A percentile compares a stretch with the other conserved stretches of the same genome.
phyloP scores from a whole-genome alignment of 2,797 vertebrate species.

The Phalanger gymnotis region DNA sequence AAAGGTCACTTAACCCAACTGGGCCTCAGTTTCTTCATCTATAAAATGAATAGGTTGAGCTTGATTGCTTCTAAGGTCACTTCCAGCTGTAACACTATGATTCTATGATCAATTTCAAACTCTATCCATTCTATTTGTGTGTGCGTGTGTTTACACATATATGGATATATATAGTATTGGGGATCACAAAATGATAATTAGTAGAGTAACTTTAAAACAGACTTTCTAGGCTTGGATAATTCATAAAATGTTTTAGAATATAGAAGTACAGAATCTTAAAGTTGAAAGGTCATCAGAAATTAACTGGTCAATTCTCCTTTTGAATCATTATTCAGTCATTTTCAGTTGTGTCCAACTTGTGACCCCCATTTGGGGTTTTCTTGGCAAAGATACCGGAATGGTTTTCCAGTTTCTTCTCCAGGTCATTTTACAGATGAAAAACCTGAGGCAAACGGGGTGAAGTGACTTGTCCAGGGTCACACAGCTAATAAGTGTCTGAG shows the following conservation, averaged over 20 bases:
- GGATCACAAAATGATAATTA: not conserved
- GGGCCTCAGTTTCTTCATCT: not conserved
- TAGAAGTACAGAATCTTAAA: not conserved
- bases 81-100: not conserved
- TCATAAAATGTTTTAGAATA: not conserved
- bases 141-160: not conserved
- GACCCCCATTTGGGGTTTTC: too few species aligned
- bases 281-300: not conserved
- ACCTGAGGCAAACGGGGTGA: too few species aligned
- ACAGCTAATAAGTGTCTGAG: too few species aligned
- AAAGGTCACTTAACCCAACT: not conserved
- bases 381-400: too few species aligned
- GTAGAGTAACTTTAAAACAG: not conserved
- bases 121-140: not conserved
- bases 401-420: too few species aligned
- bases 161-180: not conserved
- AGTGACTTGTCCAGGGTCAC: too few species aligned
- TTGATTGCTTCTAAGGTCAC: not conserved
- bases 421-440: too few species aligned
- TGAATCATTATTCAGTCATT: not conserved
- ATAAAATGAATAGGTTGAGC: not conserved
- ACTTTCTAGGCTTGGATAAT: not conserved
- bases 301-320: not conserved
- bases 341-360: too few species aligned
- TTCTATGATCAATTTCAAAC: not conserved